Conservation (phyloP, 2,113 vertebrate species). For the Phyllostomus discolor region DNA sequence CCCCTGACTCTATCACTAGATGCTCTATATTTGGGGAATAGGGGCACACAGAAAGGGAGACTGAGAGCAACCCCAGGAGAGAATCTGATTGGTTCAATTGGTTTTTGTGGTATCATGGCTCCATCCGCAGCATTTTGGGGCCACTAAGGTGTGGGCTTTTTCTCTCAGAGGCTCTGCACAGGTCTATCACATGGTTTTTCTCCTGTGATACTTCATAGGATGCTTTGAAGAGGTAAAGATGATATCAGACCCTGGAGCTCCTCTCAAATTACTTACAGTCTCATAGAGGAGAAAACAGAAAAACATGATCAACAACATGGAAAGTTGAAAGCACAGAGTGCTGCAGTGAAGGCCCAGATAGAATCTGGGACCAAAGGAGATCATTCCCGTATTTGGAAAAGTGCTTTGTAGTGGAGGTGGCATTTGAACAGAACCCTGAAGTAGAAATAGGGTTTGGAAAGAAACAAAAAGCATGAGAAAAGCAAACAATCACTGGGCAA, state of each 20-base stretch:
- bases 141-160: neutral
- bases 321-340: neutral
- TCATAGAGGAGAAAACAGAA: neutral
- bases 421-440: neutral
- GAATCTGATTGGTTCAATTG: neutral
- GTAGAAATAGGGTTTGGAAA: neutral
- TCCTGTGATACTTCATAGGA: neutral
- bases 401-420: neutral
- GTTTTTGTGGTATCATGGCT: accelerated
- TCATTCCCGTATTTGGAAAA: neutral
- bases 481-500: neutral
- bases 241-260: neutral
- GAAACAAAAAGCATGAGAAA: neutral
- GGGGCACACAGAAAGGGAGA: neutral
- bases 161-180: neutral
- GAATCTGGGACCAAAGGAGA: neutral
- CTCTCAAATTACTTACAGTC: neutral
- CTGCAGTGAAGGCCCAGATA: neutral
- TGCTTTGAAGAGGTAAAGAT: neutral
- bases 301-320: neutral
- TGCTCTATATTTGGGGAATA: neutral
- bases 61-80: neutral
- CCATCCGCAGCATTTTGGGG: no score
- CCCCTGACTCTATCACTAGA: no score
- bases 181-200: no score